Conservation (phyloP, 2,797 vertebrate species). For the Otus scops region DNA sequence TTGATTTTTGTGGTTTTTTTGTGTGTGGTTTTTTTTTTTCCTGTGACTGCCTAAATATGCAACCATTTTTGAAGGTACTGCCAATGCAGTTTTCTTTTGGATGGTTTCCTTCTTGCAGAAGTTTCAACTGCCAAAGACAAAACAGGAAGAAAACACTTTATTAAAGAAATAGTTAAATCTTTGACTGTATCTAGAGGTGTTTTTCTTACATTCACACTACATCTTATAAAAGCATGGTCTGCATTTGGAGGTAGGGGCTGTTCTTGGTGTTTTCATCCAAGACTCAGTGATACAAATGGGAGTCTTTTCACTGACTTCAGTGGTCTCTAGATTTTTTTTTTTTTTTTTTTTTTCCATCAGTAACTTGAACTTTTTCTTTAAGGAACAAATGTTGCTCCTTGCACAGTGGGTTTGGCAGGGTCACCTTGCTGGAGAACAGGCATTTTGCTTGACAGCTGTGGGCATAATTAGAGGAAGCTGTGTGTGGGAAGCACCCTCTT, state of each 20-base stretch:
- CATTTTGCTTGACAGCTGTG: neutral
- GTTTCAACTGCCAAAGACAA: neutral
- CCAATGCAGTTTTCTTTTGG: neutral
- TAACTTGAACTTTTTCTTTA: neutral
- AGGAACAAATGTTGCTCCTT: neutral
- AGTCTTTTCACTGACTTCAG: neutral
- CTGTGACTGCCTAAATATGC: neutral
- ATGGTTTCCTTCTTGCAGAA: neutral
- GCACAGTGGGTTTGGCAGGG: neutral
- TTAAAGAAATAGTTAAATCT: neutral
- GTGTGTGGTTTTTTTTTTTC: too few species aligned
- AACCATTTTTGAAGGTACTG: neutral
- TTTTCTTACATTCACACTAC: neutral
- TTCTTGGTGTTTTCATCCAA: neutral
- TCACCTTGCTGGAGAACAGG: neutral
- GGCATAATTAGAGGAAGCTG: neutral
- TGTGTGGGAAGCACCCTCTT: neutral
- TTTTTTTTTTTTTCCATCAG: neutral
- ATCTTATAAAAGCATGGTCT: neutral
- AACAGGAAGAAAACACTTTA: neutral
- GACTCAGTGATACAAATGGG: neutral
- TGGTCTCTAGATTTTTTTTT: neutral
- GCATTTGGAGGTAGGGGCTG: neutral
- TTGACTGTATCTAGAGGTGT: neutral
- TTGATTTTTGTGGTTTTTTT: neutral